These are phyloP conservation scores for Endotricha flammealis DNA, from an alignment of 2,888 invertebrate species.

Conservation along the genomic window DNA sequence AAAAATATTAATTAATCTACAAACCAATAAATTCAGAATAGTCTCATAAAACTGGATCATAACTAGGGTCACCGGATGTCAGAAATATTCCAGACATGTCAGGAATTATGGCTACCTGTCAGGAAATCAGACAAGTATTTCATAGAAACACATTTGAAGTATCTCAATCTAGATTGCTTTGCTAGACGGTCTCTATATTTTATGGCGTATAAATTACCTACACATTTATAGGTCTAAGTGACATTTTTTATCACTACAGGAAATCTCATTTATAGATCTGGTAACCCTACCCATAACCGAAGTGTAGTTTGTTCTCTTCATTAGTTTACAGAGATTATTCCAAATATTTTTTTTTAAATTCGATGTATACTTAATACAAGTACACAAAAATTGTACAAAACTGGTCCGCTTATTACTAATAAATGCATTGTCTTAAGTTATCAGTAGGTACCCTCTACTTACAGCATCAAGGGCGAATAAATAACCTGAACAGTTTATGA, in stretches of 20 bases:
- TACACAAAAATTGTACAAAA: constrained; percentile 55
- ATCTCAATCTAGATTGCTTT: too few species aligned
- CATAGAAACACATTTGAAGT: too few species aligned
- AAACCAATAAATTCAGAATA: constrained; percentile 58
- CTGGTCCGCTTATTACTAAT: constrained; percentile 43
- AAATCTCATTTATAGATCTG: too few species aligned
- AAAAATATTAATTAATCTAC: constrained; percentile 4
- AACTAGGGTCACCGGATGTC: too few species aligned
- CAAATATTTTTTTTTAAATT: constrained; percentile 42
- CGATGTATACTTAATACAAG: constrained; percentile 30
- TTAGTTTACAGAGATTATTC: constrained; percentile 64
- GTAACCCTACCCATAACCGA: too few species aligned
- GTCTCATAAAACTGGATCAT: constrained; percentile 63
- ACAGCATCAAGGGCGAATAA: constrained; percentile 28
- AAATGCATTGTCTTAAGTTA: constrained; percentile 53
- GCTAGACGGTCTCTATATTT: too few species aligned
- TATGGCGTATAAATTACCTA: too few species aligned
- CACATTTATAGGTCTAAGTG: too few species aligned
- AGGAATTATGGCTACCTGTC: too few species aligned
- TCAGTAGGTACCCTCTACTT: constrained; percentile 30
- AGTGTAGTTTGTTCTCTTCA: constrained; percentile 9
- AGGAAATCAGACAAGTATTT: too few species aligned
- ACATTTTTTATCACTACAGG: too few species aligned
- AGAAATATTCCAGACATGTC: too few species aligned
- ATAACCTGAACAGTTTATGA: constrained; percentile 16